Evolutionary conservation across 2,113 vertebrate genomes (phyloP).

Genomic region (Deroptyus accipitrinus): DNA sequence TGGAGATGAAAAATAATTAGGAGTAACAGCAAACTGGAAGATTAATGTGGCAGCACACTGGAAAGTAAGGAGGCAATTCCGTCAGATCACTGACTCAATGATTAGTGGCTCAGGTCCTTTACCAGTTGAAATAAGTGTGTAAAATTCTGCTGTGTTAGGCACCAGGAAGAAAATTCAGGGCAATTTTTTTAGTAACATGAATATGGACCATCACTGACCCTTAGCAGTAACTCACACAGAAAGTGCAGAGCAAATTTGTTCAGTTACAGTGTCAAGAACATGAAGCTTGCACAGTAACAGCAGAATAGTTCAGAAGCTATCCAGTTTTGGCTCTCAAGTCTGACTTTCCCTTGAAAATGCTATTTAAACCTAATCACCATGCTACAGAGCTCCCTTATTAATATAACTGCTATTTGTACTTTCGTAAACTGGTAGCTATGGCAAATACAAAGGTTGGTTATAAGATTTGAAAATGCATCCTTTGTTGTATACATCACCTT

Average conservation of each 20-base stretch:
- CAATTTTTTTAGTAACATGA: neutral
- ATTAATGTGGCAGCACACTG: neutral
- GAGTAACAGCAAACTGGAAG: neutral
- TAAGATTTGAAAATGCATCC: neutral
- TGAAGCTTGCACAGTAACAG: neutral
- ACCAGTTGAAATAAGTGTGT: neutral
- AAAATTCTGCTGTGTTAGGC: neutral
- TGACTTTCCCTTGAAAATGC: neutral
- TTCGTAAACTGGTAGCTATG: neutral
- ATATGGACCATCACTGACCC: neutral
- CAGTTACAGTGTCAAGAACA: neutral
- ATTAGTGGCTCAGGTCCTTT: neutral
- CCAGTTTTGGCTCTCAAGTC: neutral
- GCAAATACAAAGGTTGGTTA: neutral
- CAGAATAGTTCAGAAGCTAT: neutral
- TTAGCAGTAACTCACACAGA: neutral
- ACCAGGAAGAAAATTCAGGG: neutral
- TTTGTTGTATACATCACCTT: neutral
- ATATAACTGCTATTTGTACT: neutral
- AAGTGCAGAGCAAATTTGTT: neutral
- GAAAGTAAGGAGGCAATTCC: neutral
- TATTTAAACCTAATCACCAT: neutral
- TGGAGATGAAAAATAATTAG: neutral
- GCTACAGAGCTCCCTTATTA: neutral
- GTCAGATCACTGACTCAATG: neutral